Evolutionary conservation across 1,140 invertebrate genomes (phyloP), one percentile per base, ranked within the genome.

Genomic region (Drosophila parvula): DNA sequence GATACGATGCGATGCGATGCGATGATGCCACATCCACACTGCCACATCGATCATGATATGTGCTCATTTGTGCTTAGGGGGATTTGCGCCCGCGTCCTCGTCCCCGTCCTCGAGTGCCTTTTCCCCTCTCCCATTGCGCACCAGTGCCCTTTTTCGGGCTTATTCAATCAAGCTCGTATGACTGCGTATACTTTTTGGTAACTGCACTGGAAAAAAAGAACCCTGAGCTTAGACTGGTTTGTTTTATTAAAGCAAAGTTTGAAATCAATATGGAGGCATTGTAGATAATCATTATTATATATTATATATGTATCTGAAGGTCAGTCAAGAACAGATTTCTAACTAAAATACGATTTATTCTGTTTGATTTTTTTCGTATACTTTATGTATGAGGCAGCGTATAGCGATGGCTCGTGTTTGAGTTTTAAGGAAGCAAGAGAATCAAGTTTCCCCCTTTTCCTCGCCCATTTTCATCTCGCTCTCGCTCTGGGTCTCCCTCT

Each of bases 111-210:
- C 16, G 30, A 22, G 30, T 34, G 48, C 30, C 48, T 51, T 18
- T 8, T 4, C 28, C 50, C 18, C 34, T 9, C 18, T 10, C 2
- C 47, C 47, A 30, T 9, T 53, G 18, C 47, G 53, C n/a, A n/a
- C 28, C 41, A 40, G 16, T 36, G 50, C 44, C 44, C 30, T 9
- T 41, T 40, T 43, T 9, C 10, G 38, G 27, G 18, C 30, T 34
- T 44, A 68, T 51, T 51, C 60, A 64, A 65, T 51, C 36, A 68
- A 34, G 58, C 36, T 53, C 45, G n/a, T 28, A 36, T 41, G 61
- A 30, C n/a, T 55, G 60, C 44, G 32, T 32, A 36, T 36, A 48
- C 60, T 44, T 32, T 63, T 61, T 12, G 55, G 40, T 10, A 34
- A 62, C 7, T 44, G 57, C 57, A 64, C 18, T 16, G 44, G 7